Evolutionary conservation across 2,797 vertebrate genomes (phyloP).

Genomic region (Pseudomugil tenellus): DNA sequence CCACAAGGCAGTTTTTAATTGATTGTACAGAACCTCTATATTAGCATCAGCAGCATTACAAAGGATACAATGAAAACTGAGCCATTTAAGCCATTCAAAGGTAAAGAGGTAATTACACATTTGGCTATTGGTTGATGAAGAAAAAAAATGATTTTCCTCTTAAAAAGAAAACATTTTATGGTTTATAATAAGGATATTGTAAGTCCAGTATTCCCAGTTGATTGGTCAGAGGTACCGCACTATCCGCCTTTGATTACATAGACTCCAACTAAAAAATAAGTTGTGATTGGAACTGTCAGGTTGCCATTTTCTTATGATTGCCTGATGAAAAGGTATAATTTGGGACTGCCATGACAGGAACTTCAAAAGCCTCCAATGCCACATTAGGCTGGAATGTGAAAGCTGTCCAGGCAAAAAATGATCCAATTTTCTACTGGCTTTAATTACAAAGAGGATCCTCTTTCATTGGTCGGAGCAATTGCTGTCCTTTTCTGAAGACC

Average conservation of each 20-base stretch:
- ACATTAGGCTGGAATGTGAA: slow-evolving; percentile 83
- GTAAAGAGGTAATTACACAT: slow-evolving; percentile 43
- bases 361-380: slow-evolving; percentile 77
- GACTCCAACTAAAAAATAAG: slow-evolving; percentile 61
- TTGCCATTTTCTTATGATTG: slow-evolving; percentile 78
- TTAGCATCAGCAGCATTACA: slow-evolving; percentile 37
- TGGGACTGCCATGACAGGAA: slow-evolving; percentile 73
- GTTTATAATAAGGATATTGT: slow-evolving; percentile 40
- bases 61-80: slow-evolving; percentile 30
- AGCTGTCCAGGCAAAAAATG: slow-evolving; percentile 81
- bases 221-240: slow-evolving; percentile 65
- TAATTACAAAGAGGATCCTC: slow-evolving; percentile 82
- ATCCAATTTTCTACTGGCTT: slow-evolving; percentile 83
- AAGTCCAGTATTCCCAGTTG: slow-evolving; percentile 58
- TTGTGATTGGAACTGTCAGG: slow-evolving; percentile 75
- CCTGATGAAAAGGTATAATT: slow-evolving; percentile 84
- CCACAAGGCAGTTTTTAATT: not conserved
- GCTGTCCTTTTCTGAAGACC: slow-evolving; percentile 73
- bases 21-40: slow-evolving; percentile 13
- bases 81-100: slow-evolving; percentile 44
- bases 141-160: slow-evolving; percentile 52
- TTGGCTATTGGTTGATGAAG: slow-evolving; percentile 36
- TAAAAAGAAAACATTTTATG: slow-evolving; percentile 46
- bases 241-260: slow-evolving; percentile 64
- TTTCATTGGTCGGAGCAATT: slow-evolving; percentile 78